Evolutionary conservation across 2,888 invertebrate species (phyloP).

Genomic region (Lepidochitona cinerea): DNA sequence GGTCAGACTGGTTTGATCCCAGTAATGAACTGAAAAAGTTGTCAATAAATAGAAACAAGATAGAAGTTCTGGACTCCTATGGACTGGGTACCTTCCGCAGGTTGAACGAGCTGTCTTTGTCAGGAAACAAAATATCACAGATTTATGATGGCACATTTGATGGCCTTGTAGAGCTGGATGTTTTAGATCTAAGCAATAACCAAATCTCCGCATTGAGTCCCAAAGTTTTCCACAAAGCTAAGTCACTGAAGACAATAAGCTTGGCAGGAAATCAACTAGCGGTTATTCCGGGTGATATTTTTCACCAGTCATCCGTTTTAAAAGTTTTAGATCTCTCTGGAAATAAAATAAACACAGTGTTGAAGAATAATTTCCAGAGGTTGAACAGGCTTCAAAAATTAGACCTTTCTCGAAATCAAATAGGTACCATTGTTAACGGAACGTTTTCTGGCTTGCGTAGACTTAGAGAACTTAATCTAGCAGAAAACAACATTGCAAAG

Average conservation of each 20-base stretch:
- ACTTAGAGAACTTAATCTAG: neutral
- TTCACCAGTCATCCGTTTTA: neutral
- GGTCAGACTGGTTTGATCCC: neutral
- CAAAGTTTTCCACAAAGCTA: neutral
- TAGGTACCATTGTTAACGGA: neutral
- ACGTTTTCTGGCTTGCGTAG: neutral
- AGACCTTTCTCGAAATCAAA: neutral
- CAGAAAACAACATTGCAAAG: neutral
- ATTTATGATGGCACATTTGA: neutral
- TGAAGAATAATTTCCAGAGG: neutral
- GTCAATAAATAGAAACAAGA: neutral
- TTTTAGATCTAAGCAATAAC: neutral
- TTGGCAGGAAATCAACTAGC: neutral
- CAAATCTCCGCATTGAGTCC: neutral
- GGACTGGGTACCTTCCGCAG: neutral
- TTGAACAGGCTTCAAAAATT: neutral
- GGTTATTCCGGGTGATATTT: neutral
- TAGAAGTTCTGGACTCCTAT: neutral
- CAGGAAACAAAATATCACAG: neutral
- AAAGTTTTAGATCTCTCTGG: neutral
- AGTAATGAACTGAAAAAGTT: neutral
- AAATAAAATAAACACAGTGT: neutral
- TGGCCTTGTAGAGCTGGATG: neutral
- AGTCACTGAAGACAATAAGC: neutral
- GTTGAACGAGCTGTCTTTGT: neutral